These are phyloP conservation scores for Cheiracanthium punctorium DNA, from an alignment of 2,888 invertebrate genomes.

Conservation along the genomic window DNA sequence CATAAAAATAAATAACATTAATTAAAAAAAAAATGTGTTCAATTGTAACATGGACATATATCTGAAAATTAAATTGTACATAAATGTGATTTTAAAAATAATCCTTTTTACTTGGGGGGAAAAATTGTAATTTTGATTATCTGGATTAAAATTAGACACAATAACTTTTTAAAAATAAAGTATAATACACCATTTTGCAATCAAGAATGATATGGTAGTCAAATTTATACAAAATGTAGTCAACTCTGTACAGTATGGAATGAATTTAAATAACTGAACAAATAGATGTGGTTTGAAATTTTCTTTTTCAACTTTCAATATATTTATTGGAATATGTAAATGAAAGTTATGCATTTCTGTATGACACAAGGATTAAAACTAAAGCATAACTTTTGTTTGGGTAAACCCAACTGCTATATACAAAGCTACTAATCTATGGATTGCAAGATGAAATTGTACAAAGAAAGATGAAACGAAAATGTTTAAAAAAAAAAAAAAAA, in stretches of 20 bases:
- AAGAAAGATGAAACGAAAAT: slow-evolving; percentile 65
- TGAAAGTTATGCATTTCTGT: background rate
- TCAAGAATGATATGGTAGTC: background rate
- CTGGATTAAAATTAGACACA: too few relatives aligned
- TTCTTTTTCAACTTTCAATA: background rate
- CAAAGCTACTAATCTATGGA: slow-evolving; percentile 44
- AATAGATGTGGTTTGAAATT: background rate
- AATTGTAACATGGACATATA: too few relatives aligned
- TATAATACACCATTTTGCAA: too few relatives aligned
- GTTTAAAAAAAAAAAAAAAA: slow-evolving; percentile 59
- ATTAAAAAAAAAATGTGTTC: too few relatives aligned
- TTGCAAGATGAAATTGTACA: slow-evolving; percentile 56
- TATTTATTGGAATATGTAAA: background rate
- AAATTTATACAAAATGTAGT: background rate
- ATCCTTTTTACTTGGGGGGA: too few relatives aligned
- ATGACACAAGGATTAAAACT: slow-evolving; percentile 26
- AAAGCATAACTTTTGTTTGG: slow-evolving; percentile 28
- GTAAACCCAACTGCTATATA: slow-evolving; percentile 52
- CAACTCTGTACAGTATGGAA: background rate
- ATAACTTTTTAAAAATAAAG: too few relatives aligned
- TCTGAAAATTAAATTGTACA: too few relatives aligned
- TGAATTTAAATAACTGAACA: slow-evolving; percentile 5
- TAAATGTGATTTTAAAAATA: too few relatives aligned
- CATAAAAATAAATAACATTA: too few relatives aligned
- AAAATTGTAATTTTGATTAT: too few relatives aligned